These are phyloP conservation scores for Porites rus DNA, from an alignment of 92 coral and sea anemone genomes.

Conservation along the genomic window DNA sequence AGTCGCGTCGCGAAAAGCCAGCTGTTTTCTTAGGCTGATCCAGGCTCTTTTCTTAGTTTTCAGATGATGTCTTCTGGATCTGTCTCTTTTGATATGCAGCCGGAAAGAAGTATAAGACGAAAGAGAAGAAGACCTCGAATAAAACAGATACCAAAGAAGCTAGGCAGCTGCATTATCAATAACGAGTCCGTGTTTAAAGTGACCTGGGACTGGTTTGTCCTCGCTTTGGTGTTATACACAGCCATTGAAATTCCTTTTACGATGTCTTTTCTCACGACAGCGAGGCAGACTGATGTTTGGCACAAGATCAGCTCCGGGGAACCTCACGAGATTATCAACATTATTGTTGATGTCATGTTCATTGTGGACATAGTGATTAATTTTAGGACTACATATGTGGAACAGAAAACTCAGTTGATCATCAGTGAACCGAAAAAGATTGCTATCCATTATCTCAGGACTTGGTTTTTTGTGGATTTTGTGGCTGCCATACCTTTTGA, in stretches of 20 bases:
- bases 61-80: slow-evolving; percentile 20
- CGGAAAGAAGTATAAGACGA: slow-evolving; percentile 1
- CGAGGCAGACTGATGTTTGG: slow-evolving; percentile 22
- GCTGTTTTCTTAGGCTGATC: neutral
- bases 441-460: slow-evolving; percentile 80
- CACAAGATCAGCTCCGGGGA: slow-evolving; percentile 35
- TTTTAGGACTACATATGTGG: slow-evolving; percentile 85
- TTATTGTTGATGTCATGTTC: slow-evolving; percentile 81
- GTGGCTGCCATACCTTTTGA: slow-evolving; percentile 91
- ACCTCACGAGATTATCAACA: slow-evolving; percentile 61
- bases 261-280: slow-evolving; percentile 65
- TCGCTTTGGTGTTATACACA: slow-evolving; percentile 84
- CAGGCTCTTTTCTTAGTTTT: neutral
- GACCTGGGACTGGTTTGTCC: slow-evolving; percentile 92
- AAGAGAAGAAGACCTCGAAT: neutral
- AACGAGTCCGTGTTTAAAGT: slow-evolving; percentile 91
- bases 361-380: slow-evolving; percentile 83
- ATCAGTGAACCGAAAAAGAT: slow-evolving; percentile 80
- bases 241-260: slow-evolving; percentile 92
- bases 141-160: slow-evolving; percentile 22
- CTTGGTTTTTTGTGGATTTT: slow-evolving; percentile 85
- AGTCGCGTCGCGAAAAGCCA: too few relatives aligned
- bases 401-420: slow-evolving; percentile 55
- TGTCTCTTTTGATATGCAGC: slow-evolving; percentile 4
- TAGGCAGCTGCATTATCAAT: slow-evolving; percentile 71